Evolutionary conservation across 2,113 vertebrate genomes (phyloP).

Genomic region (Cercocebus atys): DNA sequence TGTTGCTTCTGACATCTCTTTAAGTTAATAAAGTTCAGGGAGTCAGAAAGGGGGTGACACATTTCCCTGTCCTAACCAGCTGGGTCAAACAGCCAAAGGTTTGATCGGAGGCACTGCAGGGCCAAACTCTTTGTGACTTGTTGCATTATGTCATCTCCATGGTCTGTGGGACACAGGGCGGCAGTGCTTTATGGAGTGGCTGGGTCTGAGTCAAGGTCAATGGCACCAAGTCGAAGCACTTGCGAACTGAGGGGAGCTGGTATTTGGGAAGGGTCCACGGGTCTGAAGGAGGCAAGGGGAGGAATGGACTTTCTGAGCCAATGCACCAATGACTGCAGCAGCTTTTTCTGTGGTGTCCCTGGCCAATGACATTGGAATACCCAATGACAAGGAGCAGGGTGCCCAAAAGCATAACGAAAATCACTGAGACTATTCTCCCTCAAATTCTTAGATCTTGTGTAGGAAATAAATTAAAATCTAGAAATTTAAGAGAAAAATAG

Average conservation of each 20-base stretch:
- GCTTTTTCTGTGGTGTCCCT: background rate
- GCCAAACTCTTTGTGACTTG: background rate
- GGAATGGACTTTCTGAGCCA: background rate
- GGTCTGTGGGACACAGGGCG: background rate
- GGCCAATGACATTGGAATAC: background rate
- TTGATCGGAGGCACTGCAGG: fast-evolving
- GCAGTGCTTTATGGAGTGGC: too few relatives aligned
- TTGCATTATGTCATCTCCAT: background rate
- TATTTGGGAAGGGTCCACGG: background rate
- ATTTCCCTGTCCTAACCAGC: background rate
- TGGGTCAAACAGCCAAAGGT: background rate
- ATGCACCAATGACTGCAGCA: background rate
- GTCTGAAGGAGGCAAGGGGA: background rate
- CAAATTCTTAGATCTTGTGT: background rate
- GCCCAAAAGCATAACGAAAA: background rate
- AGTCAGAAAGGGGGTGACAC: background rate
- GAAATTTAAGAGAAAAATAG: background rate
- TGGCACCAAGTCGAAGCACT: background rate
- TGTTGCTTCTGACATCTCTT: background rate
- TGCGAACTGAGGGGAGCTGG: background rate
- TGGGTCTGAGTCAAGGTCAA: background rate
- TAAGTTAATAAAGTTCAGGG: background rate
- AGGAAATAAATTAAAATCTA: background rate
- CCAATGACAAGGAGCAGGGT: background rate
- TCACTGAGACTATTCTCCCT: background rate